Evolutionary conservation across 2,797 vertebrate species (phyloP).

Genomic region (Girardinus metallicus): DNA sequence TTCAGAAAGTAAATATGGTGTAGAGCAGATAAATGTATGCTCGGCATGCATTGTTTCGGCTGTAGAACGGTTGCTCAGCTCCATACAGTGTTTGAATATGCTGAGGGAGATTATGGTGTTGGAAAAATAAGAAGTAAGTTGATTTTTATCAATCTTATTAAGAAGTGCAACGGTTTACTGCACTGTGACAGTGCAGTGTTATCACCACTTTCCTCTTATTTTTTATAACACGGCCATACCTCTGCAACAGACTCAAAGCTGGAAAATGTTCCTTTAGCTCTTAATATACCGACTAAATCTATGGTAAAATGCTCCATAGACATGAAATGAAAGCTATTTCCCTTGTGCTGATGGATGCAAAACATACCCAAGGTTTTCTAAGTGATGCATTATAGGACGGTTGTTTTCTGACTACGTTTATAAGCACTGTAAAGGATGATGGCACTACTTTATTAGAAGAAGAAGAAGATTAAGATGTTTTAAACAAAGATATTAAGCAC

Average conservation of each 20-base stretch:
- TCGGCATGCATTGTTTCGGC: not conserved
- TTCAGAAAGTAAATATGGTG: not conserved
- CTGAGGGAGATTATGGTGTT: not conserved
- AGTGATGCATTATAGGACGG: not conserved
- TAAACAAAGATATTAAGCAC: not conserved
- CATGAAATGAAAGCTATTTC: not conserved
- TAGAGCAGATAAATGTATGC: not conserved
- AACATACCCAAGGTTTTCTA: not conserved
- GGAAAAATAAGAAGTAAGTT: not conserved
- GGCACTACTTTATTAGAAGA: not conserved
- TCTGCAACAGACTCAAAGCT: not conserved
- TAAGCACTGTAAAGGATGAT: not conserved
- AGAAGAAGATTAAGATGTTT: not conserved
- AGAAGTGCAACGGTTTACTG: not conserved
- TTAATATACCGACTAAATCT: not conserved
- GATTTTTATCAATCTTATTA: slow-evolving; percentile 3
- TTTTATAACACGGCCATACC: not conserved
- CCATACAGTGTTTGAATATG: not conserved
- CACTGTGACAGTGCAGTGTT: not conserved
- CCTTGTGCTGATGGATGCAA: not conserved
- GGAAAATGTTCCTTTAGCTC: not conserved
- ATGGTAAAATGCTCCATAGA: not conserved
- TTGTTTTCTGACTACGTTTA: not conserved
- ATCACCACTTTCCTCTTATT: not conserved
- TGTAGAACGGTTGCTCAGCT: not conserved